Percentiles rank a stretch among this genome's conserved stretches.
Conservation (phyloP, 2,797 vertebrate species). For the Phylloscopus collybita region DNA sequence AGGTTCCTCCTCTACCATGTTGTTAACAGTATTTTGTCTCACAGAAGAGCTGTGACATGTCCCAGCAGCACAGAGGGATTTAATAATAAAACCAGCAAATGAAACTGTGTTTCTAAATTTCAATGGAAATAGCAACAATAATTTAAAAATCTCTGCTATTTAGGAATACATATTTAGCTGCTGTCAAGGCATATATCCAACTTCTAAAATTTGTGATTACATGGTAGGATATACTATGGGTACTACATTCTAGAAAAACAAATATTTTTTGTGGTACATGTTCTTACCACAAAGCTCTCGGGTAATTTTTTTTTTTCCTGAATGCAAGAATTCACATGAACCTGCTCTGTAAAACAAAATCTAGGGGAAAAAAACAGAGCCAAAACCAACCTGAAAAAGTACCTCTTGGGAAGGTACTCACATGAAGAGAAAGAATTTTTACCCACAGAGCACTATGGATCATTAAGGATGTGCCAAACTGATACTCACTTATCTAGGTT, state of each 20-base stretch:
- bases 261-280: not conserved
- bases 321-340: constrained; percentile 1
- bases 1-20: not conserved
- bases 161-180: not conserved
- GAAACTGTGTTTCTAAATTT: not conserved
- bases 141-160: not conserved
- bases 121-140: not conserved
- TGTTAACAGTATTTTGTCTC: not conserved
- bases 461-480: constrained; percentile 21
- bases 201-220: not conserved
- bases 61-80: not conserved
- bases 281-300: not conserved
- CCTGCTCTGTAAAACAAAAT: not conserved
- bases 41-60: not conserved
- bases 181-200: not conserved
- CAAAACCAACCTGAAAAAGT: not conserved
- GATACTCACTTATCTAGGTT: constrained; percentile 33
- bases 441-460: not conserved
- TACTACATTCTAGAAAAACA: not conserved
- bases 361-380: not conserved
- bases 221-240: not conserved
- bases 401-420: not conserved
- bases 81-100: not conserved
- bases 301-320: not conserved
- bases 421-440: constrained; percentile 9